Conservation (phyloP, 1,140 invertebrate genomes). For the Lasioglossum baleicum region DNA sequence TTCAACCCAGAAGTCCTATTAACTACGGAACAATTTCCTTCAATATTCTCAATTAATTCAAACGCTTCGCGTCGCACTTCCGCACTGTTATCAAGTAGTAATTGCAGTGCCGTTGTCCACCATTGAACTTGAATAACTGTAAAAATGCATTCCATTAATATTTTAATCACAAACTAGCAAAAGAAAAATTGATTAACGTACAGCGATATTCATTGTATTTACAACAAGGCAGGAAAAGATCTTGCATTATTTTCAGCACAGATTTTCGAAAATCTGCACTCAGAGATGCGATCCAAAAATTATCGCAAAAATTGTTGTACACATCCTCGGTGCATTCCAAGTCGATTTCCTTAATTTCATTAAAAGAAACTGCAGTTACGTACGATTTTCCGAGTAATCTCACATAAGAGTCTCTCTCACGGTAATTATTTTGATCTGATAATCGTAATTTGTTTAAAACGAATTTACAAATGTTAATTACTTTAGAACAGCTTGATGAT, state of each 20-base stretch:
- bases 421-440: constrained; percentile 33
- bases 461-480: constrained; percentile 43
- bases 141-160: constrained; percentile 8
- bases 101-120: constrained; percentile 72
- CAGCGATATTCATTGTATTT: constrained; percentile 34
- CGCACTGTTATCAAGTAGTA: constrained; percentile 69
- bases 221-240: constrained; percentile 47
- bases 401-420: constrained; percentile 62
- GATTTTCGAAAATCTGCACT: constrained; percentile 60
- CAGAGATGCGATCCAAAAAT: constrained; percentile 63
- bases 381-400: constrained; percentile 68
- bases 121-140: constrained; percentile 62
- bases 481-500: neutral
- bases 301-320: constrained; percentile 63
- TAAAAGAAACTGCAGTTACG: constrained; percentile 19
- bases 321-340: constrained; percentile 45
- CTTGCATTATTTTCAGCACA: constrained; percentile 61
- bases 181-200: constrained; percentile 35
- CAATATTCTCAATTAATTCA: constrained; percentile 36
- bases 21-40: constrained; percentile 26
- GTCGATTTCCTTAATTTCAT: neutral
- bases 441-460: constrained; percentile 39
- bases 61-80: constrained; percentile 62
- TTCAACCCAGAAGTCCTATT: constrained; percentile 46
- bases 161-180: neutral